phyloP scores from a whole-genome alignment of 2,113 vertebrate genomes.

The Pantherophis guttatus region DNA sequence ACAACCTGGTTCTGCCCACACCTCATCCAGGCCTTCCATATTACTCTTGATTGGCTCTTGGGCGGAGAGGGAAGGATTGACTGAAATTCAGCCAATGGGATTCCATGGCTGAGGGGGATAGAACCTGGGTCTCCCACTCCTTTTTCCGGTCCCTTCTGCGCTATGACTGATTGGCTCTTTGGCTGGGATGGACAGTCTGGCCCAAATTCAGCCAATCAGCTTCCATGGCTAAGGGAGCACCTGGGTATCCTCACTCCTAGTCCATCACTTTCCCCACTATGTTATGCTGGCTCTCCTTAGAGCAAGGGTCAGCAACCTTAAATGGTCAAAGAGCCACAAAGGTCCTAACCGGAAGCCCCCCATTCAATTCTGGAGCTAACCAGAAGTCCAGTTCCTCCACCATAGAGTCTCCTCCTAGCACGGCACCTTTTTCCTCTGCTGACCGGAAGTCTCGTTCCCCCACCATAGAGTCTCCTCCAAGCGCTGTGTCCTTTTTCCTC shows the following conservation, averaged over 20 bases:
- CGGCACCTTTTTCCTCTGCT: too few species aligned
- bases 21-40: neutral
- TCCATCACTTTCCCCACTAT: neutral
- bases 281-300: neutral
- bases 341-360: too few species aligned
- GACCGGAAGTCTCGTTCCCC: too few species aligned
- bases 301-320: too few species aligned
- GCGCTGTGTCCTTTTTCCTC: too few species aligned
- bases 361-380: too few species aligned
- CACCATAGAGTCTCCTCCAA: too few species aligned
- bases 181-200: neutral
- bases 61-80: neutral
- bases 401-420: too few species aligned
- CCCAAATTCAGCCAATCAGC: neutral
- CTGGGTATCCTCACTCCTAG: neutral
- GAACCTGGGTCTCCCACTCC: neutral
- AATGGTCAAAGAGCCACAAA: too few species aligned
- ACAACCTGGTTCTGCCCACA: neutral
- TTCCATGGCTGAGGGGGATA: neutral
- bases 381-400: too few species aligned
- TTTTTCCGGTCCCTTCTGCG: neutral
- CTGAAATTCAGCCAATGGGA: neutral
- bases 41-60: neutral
- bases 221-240: neutral
- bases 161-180: neutral